A percentile compares a stretch with the other conserved stretches of the same genome.
phyloP scores from a whole-genome alignment of 2,797 vertebrate genomes.

The Phaenicophaeus curvirostris region DNA sequence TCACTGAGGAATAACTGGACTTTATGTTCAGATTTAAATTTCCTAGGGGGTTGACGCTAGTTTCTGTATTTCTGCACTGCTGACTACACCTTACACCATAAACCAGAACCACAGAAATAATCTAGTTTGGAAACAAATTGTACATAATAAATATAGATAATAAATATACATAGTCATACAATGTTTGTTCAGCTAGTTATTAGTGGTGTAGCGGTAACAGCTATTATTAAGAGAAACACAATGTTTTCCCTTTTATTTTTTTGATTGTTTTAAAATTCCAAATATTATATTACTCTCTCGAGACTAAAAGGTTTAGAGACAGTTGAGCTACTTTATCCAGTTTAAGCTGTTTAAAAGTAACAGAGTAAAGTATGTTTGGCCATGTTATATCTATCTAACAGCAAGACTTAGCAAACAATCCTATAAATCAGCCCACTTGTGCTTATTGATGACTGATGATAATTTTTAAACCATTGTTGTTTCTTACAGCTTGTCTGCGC shows the following conservation, averaged over 20 bases:
- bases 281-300: background rate
- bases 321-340: background rate
- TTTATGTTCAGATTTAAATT: background rate
- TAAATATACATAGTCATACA: background rate
- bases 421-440: background rate
- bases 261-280: background rate
- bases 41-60: background rate
- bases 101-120: background rate
- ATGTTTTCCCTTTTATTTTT: background rate
- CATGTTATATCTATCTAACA: background rate
- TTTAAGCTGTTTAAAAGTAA: background rate
- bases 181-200: background rate
- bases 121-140: background rate
- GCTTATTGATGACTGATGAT: background rate
- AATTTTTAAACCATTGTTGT: background rate
- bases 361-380: background rate
- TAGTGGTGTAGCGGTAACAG: background rate
- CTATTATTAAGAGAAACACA: background rate
- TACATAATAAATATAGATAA: background rate
- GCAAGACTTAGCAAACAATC: background rate
- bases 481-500: background rate
- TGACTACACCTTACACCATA: background rate
- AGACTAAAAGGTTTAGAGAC: background rate
- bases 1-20: constrained; percentile 2
- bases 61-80: background rate